Conservation (phyloP, 37 sponge, comb jelly and placozoan species). For the Hormiphora californensis region DNA sequence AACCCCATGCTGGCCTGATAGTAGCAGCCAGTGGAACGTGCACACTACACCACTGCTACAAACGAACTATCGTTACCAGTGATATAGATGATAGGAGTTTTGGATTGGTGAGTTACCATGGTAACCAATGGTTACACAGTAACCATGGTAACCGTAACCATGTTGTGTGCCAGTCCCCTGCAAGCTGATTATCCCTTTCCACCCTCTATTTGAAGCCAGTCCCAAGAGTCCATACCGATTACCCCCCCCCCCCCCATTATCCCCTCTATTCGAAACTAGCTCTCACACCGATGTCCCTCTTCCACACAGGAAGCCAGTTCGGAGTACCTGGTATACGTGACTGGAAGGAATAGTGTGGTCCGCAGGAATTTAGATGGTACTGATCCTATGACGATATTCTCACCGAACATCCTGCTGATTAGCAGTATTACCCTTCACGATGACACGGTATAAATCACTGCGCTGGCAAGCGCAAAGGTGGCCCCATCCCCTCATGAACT, state of each 20-base stretch:
- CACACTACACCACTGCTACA: background rate
- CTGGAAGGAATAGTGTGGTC: background rate
- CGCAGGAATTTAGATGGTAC: background rate
- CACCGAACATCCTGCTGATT: background rate
- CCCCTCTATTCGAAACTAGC: background rate
- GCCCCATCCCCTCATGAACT: too few species aligned
- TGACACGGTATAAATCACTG: too few species aligned
- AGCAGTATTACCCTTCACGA: background rate
- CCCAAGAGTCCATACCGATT: too few species aligned
- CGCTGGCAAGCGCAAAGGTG: too few species aligned
- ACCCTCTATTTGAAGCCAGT: too few species aligned
- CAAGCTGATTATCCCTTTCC: too few species aligned
- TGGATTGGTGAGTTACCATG: background rate
- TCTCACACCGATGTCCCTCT: background rate
- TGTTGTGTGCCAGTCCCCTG: too few species aligned
- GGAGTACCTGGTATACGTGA: constrained; percentile 11
- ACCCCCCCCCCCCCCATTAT: too few species aligned
- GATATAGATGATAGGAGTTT: background rate
- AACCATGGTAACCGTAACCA: too few species aligned
- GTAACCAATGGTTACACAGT: background rate
- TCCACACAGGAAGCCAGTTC: constrained; percentile 4
- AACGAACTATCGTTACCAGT: background rate
- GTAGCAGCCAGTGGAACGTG: background rate
- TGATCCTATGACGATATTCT: background rate
- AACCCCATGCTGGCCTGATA: background rate